Percentiles rank a stretch among this genome's conserved stretches.
Conservation (phyloP, 2,888 invertebrate genomes). For the Dynastes maya region DNA sequence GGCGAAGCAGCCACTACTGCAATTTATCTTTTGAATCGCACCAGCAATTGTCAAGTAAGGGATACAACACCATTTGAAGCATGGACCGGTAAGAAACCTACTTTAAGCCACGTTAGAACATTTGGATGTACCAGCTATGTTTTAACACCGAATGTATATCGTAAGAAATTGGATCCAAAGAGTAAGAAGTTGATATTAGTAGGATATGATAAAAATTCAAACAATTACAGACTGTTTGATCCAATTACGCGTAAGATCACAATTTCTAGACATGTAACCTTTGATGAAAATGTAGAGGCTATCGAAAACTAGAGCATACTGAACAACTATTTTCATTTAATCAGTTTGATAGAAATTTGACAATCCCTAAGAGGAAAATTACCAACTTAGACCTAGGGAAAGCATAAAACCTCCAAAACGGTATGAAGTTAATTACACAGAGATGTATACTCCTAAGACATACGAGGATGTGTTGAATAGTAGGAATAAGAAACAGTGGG, state of each 20-base stretch:
- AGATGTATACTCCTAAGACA: too few species aligned
- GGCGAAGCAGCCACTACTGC: slow-evolving; percentile 63
- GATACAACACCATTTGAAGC: slow-evolving; percentile 56
- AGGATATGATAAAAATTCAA: slow-evolving; percentile 38
- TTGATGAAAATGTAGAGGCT: too few species aligned
- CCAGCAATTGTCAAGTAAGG: slow-evolving; percentile 3
- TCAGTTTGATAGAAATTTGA: too few species aligned
- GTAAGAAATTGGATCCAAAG: slow-evolving; percentile 43
- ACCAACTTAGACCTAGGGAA: too few species aligned
- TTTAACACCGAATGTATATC: background rate
- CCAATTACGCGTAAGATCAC: slow-evolving; percentile 53
- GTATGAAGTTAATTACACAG: too few species aligned
- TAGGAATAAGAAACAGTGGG: too few species aligned
- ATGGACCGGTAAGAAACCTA: slow-evolving; percentile 43
- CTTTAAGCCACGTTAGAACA: background rate
- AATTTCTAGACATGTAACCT: slow-evolving; percentile 55
- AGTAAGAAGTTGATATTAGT: slow-evolving; percentile 38
- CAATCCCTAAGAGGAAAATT: too few species aligned
- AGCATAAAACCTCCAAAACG: too few species aligned
- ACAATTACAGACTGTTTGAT: slow-evolving; percentile 56
- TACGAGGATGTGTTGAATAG: too few species aligned
- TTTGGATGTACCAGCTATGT: slow-evolving; percentile 26
- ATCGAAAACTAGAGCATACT: too few species aligned
- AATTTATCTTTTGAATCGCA: slow-evolving; percentile 62
- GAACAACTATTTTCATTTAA: too few species aligned